A percentile compares a stretch with the other conserved stretches of the same genome.
phyloP scores from a whole-genome alignment of 2,888 invertebrate genomes.

The Boloria selene region DNA sequence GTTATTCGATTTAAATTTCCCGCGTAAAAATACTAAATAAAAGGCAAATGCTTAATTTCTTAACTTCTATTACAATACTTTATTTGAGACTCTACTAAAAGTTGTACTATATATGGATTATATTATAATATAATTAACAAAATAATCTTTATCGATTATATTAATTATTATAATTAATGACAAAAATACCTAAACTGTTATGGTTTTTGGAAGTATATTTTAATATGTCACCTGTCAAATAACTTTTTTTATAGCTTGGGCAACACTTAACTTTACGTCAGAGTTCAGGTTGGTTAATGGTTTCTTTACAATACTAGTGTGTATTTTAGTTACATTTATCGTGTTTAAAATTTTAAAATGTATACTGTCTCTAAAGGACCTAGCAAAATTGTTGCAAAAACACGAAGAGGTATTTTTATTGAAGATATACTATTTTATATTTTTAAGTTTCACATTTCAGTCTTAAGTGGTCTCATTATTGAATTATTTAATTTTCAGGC shows the following conservation, averaged over 20 bases:
- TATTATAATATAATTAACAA: too few species aligned
- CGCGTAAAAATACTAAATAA: too few species aligned
- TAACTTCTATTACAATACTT: too few species aligned
- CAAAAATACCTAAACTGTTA: too few species aligned
- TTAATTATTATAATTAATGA: too few species aligned
- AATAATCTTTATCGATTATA: too few species aligned
- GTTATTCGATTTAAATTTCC: too few species aligned
- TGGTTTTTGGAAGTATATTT: background rate
- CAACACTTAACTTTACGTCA: conserved; percentile 29
- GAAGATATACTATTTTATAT: background rate
- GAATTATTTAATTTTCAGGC: conserved; percentile 79
- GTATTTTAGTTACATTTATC: conserved; percentile 67
- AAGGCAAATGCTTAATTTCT: too few species aligned
- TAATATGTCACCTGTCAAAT: background rate
- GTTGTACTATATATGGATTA: too few species aligned
- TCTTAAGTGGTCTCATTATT: conserved; percentile 40
- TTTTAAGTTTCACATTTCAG: conserved; percentile 36
- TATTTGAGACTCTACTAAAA: too few species aligned
- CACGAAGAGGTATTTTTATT: conserved; percentile 85
- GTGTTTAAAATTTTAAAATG: conserved; percentile 83
- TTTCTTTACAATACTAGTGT: conserved; percentile 53
- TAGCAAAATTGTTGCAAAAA: conserved; percentile 94
- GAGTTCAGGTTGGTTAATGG: conserved; percentile 31
- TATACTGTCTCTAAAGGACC: conserved; percentile 94
- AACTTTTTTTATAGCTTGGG: conserved; percentile 6